phyloP scores from a whole-genome alignment of 64 coral and sea anemone species.

The Trachythela sp. region DNA sequence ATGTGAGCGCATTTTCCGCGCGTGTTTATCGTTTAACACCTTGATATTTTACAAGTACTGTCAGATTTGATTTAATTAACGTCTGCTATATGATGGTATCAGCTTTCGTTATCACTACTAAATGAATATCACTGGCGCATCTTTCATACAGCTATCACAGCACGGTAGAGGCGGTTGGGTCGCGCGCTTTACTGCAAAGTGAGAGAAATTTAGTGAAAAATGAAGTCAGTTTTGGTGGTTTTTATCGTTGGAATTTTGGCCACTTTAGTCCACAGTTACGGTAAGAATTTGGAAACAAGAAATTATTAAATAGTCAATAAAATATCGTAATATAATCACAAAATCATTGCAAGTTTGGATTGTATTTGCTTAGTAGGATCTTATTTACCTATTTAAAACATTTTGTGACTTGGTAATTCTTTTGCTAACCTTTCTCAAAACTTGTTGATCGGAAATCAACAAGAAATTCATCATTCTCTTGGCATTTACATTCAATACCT shows the following conservation, averaged over 20 bases:
- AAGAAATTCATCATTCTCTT: not conserved
- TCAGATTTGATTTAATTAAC: not conserved
- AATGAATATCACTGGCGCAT: too few species aligned
- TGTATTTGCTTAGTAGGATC: not conserved
- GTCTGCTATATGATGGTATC: not conserved
- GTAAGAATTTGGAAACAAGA: not conserved
- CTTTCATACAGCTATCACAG: not conserved
- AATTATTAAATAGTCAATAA: not conserved
- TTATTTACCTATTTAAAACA: not conserved
- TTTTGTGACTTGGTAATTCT: not conserved
- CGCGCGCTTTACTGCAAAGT: not conserved
- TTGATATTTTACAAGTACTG: not conserved
- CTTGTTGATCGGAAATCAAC: not conserved
- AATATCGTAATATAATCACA: not conserved
- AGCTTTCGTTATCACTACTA: not conserved
- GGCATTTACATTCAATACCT: not conserved
- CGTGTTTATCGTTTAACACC: conserved; percentile 5
- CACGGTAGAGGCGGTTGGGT: not conserved
- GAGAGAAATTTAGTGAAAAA: not conserved
- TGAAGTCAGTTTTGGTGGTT: not conserved
- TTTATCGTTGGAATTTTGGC: not conserved
- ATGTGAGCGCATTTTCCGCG: not conserved
- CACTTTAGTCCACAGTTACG: not conserved
- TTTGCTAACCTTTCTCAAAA: not conserved
- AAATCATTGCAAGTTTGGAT: not conserved